Conservation (phyloP, 2,113 vertebrate species). For the Daphoenositta chrysoptera region DNA sequence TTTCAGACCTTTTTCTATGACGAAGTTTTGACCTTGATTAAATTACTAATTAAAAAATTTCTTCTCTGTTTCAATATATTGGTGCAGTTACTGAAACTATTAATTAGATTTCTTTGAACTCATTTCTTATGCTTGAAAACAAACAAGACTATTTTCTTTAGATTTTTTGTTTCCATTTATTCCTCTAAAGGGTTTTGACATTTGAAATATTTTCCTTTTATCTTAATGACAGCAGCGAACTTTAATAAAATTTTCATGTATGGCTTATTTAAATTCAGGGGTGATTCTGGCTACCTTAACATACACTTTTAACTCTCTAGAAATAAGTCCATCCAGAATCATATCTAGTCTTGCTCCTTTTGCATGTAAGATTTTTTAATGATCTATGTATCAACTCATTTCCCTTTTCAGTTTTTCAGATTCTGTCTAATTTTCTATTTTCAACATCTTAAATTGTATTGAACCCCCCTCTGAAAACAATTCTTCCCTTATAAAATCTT, state of each 20-base stretch:
- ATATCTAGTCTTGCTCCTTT: not conserved
- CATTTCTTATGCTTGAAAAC: not conserved
- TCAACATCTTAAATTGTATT: not conserved
- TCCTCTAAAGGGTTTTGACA: not conserved
- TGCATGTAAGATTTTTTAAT: not conserved
- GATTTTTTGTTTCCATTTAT: not conserved
- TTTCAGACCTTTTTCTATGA: not conserved
- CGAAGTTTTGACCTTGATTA: not conserved
- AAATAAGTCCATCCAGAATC: not conserved
- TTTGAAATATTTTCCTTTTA: not conserved
- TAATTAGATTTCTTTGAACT: not conserved
- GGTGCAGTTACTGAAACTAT: not conserved
- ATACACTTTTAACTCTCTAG: not conserved
- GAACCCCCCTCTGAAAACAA: not conserved
- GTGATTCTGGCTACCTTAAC: not conserved
- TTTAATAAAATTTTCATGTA: not conserved
- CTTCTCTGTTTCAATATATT: not conserved
- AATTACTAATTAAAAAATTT: not conserved
- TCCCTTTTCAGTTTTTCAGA: not conserved
- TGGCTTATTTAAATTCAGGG: not conserved
- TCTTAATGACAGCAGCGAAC: not conserved
- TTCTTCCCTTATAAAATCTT: not conserved
- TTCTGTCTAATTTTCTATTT: not conserved
- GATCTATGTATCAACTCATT: not conserved
- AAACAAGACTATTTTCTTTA: not conserved